Percentiles rank a stretch among this genome's conserved stretches.
Evolutionary conservation across 30 jellyfish, hydroid and myxozoan species (phyloP).

Genomic region (Cassiopea andromeda): DNA sequence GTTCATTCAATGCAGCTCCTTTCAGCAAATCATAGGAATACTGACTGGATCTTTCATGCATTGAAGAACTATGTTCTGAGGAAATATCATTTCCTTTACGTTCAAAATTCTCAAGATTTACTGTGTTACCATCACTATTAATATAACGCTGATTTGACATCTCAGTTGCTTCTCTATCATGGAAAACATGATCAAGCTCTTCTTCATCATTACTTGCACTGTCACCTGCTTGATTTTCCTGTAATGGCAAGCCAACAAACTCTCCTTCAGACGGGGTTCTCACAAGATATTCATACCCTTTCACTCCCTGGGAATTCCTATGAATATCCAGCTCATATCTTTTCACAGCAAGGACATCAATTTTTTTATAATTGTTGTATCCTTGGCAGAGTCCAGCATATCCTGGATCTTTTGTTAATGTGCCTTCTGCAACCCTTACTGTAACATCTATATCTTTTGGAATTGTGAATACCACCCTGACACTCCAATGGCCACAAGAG

Average conservation of each 20-base stretch:
- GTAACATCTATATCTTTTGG: slow-evolving; percentile 81
- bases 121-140: background rate
- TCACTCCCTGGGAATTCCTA: slow-evolving; percentile 50
- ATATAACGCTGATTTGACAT: background rate
- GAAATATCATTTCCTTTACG: background rate
- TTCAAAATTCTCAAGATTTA: background rate
- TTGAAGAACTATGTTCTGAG: background rate
- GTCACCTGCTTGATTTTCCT: background rate
- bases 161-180: background rate
- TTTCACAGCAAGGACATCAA: slow-evolving; percentile 67
- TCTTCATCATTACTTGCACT: background rate
- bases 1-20: background rate
- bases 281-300: slow-evolving; percentile 67
- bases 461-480: slow-evolving; percentile 80
- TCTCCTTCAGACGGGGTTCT: slow-evolving; percentile 27
- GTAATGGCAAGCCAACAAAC: slow-evolving; percentile 20
- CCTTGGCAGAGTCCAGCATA: slow-evolving; percentile 73
- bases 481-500: slow-evolving; percentile 73
- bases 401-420: slow-evolving; percentile 71
- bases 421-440: slow-evolving; percentile 81
- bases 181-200: background rate
- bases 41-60: background rate
- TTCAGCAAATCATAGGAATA: background rate
- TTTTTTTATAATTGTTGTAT: slow-evolving; percentile 67
- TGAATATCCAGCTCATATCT: slow-evolving; percentile 45